phyloP scores from a whole-genome alignment of 1,140 invertebrate genomes.

The Ylistrum balloti region DNA sequence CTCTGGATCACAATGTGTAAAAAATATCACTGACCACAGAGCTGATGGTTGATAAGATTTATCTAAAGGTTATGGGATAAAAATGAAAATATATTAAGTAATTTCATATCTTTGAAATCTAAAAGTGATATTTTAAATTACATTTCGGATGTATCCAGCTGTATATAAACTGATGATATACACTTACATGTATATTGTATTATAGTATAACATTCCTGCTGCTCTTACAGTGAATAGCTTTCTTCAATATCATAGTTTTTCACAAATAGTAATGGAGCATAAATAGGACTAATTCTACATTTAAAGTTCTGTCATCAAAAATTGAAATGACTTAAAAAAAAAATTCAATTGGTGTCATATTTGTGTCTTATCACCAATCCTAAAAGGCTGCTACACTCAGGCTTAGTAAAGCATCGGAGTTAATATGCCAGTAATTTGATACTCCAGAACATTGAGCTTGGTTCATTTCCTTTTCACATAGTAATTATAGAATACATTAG shows the following conservation, averaged over 20 bases:
- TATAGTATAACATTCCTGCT: too few relatives aligned
- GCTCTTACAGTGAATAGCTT: too few relatives aligned
- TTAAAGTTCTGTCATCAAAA: neutral
- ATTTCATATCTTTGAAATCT: too few relatives aligned
- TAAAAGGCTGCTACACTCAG: neutral
- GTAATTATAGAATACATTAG: constrained; percentile 23
- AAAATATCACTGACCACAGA: too few relatives aligned
- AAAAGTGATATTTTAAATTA: too few relatives aligned
- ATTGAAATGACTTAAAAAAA: neutral
- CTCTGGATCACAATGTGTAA: too few relatives aligned
- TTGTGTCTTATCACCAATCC: neutral
- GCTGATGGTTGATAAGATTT: too few relatives aligned
- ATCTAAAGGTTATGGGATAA: too few relatives aligned
- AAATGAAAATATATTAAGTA: too few relatives aligned
- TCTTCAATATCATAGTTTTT: neutral
- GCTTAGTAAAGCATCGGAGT: neutral
- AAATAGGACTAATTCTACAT: neutral
- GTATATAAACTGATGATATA: too few relatives aligned
- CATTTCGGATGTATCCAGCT: too few relatives aligned
- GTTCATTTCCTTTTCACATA: constrained; percentile 17
- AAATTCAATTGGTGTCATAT: neutral
- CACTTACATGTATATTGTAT: too few relatives aligned
- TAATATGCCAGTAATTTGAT: constrained; percentile 1
- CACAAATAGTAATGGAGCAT: neutral
- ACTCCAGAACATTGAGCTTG: neutral